Evolutionary conservation across 2,113 vertebrate genomes (phyloP).

Genomic region (Antechinus flavipes): DNA sequence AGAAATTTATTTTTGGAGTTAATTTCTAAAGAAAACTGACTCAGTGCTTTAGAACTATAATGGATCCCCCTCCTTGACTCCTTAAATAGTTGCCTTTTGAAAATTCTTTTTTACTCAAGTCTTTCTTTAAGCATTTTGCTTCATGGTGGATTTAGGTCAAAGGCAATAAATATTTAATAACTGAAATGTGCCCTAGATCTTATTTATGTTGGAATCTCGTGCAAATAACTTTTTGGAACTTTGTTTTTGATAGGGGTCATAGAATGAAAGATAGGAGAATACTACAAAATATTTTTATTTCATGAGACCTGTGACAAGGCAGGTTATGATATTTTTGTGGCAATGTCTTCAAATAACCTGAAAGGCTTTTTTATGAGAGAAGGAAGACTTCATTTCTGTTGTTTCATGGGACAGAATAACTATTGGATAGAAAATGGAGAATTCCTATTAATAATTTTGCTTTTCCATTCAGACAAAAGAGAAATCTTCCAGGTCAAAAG

Average conservation of each 20-base stretch:
- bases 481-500: constrained; percentile 81
- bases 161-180: background rate
- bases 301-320: background rate
- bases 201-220: background rate
- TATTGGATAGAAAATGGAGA: background rate
- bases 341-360: background rate
- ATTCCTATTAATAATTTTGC: constrained; percentile 37
- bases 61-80: background rate
- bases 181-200: background rate
- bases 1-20: background rate
- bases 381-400: background rate
- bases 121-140: background rate
- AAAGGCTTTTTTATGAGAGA: background rate
- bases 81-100: background rate
- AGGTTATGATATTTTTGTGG: background rate
- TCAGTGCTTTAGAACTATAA: background rate
- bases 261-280: background rate
- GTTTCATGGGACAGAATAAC: constrained; percentile 14
- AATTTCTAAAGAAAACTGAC: background rate
- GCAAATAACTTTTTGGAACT: background rate
- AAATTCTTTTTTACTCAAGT: background rate
- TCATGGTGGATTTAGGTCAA: background rate
- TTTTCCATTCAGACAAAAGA: constrained; percentile 77
- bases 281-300: background rate
- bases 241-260: background rate